Percentiles rank a stretch among this genome's conserved stretches.
phyloP scores from a whole-genome alignment of 35 echinoderm and acorn worm genomes.

The Apostichopus parvimensis region DNA sequence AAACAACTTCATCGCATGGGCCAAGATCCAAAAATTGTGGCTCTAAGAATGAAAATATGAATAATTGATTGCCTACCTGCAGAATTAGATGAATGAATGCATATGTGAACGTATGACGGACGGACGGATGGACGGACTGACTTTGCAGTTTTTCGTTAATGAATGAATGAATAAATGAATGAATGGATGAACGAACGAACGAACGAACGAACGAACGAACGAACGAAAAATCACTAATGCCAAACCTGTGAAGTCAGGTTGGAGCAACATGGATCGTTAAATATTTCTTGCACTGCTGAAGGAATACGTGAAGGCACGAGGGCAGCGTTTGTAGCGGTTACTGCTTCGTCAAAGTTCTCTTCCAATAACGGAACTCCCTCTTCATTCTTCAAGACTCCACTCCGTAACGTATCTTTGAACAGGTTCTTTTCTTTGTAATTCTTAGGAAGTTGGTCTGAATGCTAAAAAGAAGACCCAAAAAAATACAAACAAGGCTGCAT shows the following conservation, averaged over 20 bases:
- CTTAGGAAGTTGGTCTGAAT: conserved; percentile 74
- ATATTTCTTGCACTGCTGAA: conserved; percentile 74
- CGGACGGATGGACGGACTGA: too few relatives aligned
- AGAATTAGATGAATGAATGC: too few relatives aligned
- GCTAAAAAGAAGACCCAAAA: conserved; percentile 27
- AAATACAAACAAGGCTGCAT: too few relatives aligned
- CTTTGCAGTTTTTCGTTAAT: too few relatives aligned
- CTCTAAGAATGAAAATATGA: conserved; percentile 58
- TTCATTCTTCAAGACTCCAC: conserved; percentile 72
- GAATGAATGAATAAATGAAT: too few relatives aligned
- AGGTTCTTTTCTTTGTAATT: conserved; percentile 87
- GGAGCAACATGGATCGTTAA: conserved; percentile 73
- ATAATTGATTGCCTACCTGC: background rate
- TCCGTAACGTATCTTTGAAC: conserved; percentile 72
- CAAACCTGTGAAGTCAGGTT: conserved; percentile 86
- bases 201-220: too few relatives aligned
- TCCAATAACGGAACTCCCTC: conserved; percentile 79
- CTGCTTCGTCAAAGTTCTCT: conserved; percentile 97
- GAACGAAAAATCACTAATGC: too few relatives aligned
- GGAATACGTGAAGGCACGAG: conserved; percentile 72
- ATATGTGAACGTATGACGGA: too few relatives aligned
- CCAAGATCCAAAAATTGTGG: conserved; percentile 81
- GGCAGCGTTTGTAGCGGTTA: conserved; percentile 70
- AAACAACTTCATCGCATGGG: conserved; percentile 87
- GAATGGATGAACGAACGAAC: too few relatives aligned